These are phyloP conservation scores for Adelognathus sp. DNA, from an alignment of 2,888 invertebrate genomes.

Conservation along the genomic window DNA sequence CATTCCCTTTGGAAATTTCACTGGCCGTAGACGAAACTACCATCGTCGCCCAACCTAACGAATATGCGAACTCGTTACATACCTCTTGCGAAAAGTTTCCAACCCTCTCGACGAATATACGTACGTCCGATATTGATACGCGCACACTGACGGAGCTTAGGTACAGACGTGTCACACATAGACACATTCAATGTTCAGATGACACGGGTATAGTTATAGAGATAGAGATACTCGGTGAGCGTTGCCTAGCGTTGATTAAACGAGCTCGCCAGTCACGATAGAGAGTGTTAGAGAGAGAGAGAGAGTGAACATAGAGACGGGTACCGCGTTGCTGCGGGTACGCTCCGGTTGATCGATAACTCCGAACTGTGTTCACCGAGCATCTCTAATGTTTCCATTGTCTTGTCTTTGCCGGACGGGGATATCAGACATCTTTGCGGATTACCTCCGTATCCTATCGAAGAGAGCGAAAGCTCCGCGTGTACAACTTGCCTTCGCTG, in stretches of 20 bases:
- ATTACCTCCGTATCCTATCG: slow-evolving; percentile 39
- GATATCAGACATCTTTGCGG: slow-evolving; percentile 62
- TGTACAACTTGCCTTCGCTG: not conserved
- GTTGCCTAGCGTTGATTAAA: slow-evolving; percentile 54
- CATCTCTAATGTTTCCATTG: slow-evolving; percentile 74
- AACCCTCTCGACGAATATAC: slow-evolving; percentile 23
- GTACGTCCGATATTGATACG: slow-evolving; percentile 1
- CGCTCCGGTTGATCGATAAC: slow-evolving; percentile 72
- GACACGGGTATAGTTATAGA: slow-evolving; percentile 6
- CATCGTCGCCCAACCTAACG: not conserved
- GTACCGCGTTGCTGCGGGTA: slow-evolving; percentile 64
- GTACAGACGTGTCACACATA: slow-evolving; percentile 5
- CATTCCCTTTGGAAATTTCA: slow-evolving; percentile 8
- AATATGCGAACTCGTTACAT: not conserved
- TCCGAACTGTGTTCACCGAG: slow-evolving; percentile 69
- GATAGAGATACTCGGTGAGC: not conserved
- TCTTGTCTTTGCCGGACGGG: slow-evolving; percentile 66
- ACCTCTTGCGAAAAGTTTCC: slow-evolving; percentile 2
- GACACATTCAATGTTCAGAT: slow-evolving; percentile 19
- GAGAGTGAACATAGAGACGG: too few species aligned
- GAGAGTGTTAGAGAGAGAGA: too few species aligned
- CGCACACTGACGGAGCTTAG: not conserved
- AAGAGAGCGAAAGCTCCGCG: not conserved
- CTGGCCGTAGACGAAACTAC: not conserved
- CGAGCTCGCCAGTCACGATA: slow-evolving; percentile 21